These are phyloP conservation scores for Bactericera cockerelli DNA, from an alignment of 1,140 invertebrate genomes.

Conservation along the genomic window DNA sequence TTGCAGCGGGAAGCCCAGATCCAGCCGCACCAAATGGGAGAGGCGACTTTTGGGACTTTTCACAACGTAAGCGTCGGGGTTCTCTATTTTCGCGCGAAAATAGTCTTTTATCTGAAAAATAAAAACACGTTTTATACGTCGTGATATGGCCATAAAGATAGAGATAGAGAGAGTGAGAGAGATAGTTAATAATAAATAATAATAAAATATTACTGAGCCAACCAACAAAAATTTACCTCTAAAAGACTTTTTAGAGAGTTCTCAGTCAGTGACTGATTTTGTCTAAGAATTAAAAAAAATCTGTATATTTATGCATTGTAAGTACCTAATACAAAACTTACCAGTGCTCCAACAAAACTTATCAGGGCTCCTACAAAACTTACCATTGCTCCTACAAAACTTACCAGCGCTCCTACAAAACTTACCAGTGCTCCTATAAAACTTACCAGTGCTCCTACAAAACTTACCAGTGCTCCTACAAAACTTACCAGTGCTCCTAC, in stretches of 20 bases:
- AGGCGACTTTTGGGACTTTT: constrained; percentile 13
- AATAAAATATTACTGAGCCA: neutral
- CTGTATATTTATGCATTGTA: no score
- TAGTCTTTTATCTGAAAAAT: constrained; percentile 20
- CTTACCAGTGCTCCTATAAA: no score
- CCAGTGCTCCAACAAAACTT: no score
- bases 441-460: no score
- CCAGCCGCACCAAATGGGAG: constrained; percentile 12
- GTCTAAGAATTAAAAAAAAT: neutral
- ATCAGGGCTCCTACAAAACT: no score
- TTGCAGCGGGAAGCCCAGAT: constrained; percentile 17
- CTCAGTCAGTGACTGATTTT: neutral
- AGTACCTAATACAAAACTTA: no score
- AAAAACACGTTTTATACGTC: constrained; percentile 3
- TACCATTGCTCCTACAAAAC: no score
- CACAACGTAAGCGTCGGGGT: constrained; percentile 18
- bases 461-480: no score
- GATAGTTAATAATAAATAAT: neutral
- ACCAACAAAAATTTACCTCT: neutral
- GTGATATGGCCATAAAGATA: neutral
- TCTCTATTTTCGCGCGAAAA: constrained; percentile 18
- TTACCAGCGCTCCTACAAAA: no score
- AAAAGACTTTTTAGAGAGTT: neutral
- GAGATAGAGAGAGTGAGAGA: neutral
- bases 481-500: no score